phyloP scores from a whole-genome alignment of 1,140 invertebrate genomes.

The Armadillidium nasatum region DNA sequence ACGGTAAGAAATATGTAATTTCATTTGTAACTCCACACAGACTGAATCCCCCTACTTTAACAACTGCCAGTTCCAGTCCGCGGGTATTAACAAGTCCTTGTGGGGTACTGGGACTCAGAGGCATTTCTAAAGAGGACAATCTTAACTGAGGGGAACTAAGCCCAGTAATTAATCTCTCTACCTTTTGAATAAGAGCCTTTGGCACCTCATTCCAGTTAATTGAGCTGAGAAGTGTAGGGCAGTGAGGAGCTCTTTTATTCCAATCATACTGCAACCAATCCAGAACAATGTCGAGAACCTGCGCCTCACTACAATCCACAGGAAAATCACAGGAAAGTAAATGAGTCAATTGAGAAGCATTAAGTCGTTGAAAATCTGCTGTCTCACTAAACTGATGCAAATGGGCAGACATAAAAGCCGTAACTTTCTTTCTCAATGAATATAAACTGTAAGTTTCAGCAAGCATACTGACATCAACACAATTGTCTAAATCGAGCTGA shows the following conservation, averaged over 20 bases:
- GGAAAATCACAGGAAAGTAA: conserved; percentile 64
- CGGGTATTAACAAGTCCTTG: conserved; percentile 52
- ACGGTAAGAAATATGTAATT: conserved; percentile 62
- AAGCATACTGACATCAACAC: conserved; percentile 64
- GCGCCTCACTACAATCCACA: conserved; percentile 63
- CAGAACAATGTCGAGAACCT: conserved; percentile 58
- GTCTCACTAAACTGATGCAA: conserved; percentile 59
- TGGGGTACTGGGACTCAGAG: conserved; percentile 10
- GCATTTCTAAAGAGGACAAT: conserved; percentile 18
- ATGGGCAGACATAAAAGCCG: conserved; percentile 62
- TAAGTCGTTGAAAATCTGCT: conserved; percentile 59
- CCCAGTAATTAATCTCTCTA: conserved; percentile 29
- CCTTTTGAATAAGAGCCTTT: background rate
- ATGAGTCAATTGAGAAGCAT: conserved; percentile 58
- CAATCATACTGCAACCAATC: conserved; percentile 55
- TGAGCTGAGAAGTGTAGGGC: conserved; percentile 51
- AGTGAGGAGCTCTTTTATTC: conserved; percentile 50
- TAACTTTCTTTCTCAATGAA: conserved; percentile 57
- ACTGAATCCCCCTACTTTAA: conserved; percentile 62
- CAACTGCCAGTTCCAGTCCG: conserved; percentile 61
- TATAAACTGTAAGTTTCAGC: conserved; percentile 64
- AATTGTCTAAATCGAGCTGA: conserved; percentile 66
- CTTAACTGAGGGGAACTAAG: conserved; percentile 14
- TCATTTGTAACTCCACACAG: conserved; percentile 67
- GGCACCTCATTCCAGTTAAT: conserved; percentile 56